Base-by-base conservation (phyloP, 2,888 invertebrate species). In the Ecdyonurus torrentis region DNA sequence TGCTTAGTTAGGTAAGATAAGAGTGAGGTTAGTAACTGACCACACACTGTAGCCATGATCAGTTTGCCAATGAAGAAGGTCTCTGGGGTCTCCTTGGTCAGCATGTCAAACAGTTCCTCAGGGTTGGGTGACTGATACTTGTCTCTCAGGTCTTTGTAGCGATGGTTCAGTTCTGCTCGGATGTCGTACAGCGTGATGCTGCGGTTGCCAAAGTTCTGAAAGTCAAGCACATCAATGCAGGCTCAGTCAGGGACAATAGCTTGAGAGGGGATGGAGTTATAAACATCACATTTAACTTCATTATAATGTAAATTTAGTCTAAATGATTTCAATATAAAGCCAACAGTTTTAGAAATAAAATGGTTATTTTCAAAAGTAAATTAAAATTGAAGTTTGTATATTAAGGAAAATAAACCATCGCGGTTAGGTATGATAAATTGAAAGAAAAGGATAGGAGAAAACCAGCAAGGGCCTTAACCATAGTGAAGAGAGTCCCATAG, bases 121-220 rank as follows among this genome's bases (percentile, higher is more conserved):
- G 87, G 79, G 65, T 85, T 89, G 0, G 91, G 85, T 52, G 91
- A 83, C 59, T 83, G 78, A 74, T 87, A 96, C 0, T 85, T 76
- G 2, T 83, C 82, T 65, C 97, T 81, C 50, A 92, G 79, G 72
- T 98, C 97, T 73, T 94, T 94, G 73, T 95, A 95, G 61, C 96
- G 81, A 72, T 89, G 86, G 75, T 93, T 97, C 69, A 99, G 77
- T 78, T 99, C 99, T 0, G 92, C 91, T 68, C 97, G 81, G 65
- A 99, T 99, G 72, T 99, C 98, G 72, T 99, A 98, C 59, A 99
- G 75, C 0, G 98, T 99, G 65, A 95, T 95, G 70, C 90, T 89
- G 70, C 91, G 91, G 71, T 91, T 90, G 2, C 91, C 88, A 70
- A 87, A 89, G 10, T 89, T 89, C 80, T 89, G 70, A 25, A 69